Base-by-base conservation (phyloP, 2,888 invertebrate genomes). In the Sycophila texana region DNA sequence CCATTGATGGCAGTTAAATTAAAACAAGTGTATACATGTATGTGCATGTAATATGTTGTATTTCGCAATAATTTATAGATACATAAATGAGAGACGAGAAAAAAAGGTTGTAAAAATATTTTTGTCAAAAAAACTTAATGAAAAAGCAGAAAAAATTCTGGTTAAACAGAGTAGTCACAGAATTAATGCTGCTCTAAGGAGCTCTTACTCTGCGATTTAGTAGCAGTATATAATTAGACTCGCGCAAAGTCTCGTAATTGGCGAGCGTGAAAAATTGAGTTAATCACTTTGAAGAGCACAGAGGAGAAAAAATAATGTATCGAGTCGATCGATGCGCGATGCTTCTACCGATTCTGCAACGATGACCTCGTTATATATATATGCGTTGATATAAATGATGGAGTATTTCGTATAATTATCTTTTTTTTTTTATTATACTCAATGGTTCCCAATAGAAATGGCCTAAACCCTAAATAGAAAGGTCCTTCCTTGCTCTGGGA, bases 231-330 rank as follows among this genome's bases (percentile, higher is more conserved):
- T 39, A 39, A 39, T 39, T 63, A 57, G n/a, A 26, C 79, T 77
- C 74, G 77, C 71, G 57, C 71, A 76, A 68, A 68, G 66, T 81
- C 74, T 76, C 18, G 74, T 74, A 47, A 74, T 79, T 30, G 74
- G 77, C 79, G 81, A 81, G 78, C 55, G 14, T n/a, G 67, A 26
- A 66, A 68, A 39, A 67, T 67, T 51, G n/a, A 51, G 81, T 81
- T 81, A 81, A 79, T 81, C 71, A 77, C 77, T 77, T 57, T 68
- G 60, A 53, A 76, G 20, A 68, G 72, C 26, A 51, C 55, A 70
- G 51, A 70, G 26, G 57, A n/a, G 20, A 47, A 72, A 58, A 71
- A 58, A 71, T 26, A 77, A 55, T 26, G 53, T 57, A 49, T 3
- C 13, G 13, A 39, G 58, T 66, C 71, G 30, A n/a, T 20, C 66